A percentile compares a stretch with the other conserved stretches of the same genome.
phyloP scores from a whole-genome alignment of 2,797 vertebrate species.

The Mastacembelus armatus region DNA sequence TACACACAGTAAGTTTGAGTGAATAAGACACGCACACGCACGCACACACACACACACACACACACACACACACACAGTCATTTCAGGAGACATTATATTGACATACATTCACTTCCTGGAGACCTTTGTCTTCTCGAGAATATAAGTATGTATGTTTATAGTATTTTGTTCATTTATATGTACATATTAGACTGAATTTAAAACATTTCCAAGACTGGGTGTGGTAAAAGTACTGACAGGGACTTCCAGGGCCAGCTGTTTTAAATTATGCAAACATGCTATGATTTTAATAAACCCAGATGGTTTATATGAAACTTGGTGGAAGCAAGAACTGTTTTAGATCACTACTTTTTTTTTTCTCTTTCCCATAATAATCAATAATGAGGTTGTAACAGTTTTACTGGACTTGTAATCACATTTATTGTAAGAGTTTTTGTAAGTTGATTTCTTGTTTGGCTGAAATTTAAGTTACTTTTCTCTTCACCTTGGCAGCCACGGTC shows the following conservation, averaged over 20 bases:
- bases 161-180: not conserved
- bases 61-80: too few relatives aligned
- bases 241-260: not conserved
- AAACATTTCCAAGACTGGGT: slow-evolving; percentile 5
- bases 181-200: not conserved
- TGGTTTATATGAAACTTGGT: slow-evolving; percentile 27
- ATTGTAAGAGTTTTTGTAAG: not conserved
- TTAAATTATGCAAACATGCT: slow-evolving; percentile 19
- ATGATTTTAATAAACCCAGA: slow-evolving; percentile 26
- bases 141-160: not conserved
- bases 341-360: not conserved
- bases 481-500: not conserved
- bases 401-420: too few relatives aligned
- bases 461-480: not conserved
- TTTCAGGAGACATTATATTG: too few relatives aligned
- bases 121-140: not conserved
- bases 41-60: too few relatives aligned
- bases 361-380: slow-evolving; percentile 1
- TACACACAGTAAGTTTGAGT: too few relatives aligned
- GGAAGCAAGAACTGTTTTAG: not conserved
- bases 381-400: not conserved
- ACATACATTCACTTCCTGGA: too few relatives aligned
- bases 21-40: too few relatives aligned
- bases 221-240: slow-evolving; percentile 3
- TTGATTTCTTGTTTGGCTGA: slow-evolving; percentile 7